These are phyloP conservation scores for Lamprotornis superbus DNA, from an alignment of 2,113 vertebrate genomes.

Conservation along the genomic window DNA sequence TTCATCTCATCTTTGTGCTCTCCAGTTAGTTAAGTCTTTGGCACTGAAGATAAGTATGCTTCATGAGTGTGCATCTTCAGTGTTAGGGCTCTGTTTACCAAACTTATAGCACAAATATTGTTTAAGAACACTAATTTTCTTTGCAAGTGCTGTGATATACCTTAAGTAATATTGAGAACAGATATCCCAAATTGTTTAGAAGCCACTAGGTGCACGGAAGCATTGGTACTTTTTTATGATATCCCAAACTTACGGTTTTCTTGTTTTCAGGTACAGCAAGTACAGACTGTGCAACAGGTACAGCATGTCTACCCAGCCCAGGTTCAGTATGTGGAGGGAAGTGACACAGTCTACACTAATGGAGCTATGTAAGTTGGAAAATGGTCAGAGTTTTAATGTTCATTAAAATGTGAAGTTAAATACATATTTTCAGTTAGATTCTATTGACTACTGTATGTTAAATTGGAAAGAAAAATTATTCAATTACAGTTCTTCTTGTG, in stretches of 20 bases:
- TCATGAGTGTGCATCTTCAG: not conserved
- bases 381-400: not conserved
- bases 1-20: not conserved
- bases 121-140: not conserved
- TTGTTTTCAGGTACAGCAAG: conserved; percentile 80
- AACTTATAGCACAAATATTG: not conserved
- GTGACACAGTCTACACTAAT: conserved; percentile 84
- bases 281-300: conserved; percentile 82
- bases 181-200: not conserved
- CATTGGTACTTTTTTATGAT: not conserved
- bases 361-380: conserved; percentile 83
- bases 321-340: conserved; percentile 85
- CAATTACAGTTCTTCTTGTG: not conserved
- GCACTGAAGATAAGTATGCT: not conserved
- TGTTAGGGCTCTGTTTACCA: not conserved
- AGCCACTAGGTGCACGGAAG: not conserved
- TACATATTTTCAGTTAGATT: not conserved
- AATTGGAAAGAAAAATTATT: not conserved
- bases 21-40: not conserved
- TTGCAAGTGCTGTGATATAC: not conserved
- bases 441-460: not conserved
- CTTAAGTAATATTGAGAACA: not conserved
- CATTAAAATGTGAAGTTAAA: not conserved
- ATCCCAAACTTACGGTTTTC: not conserved
- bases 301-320: conserved; percentile 85